These are phyloP conservation scores for Petrocephalus microphthalmus DNA, from an alignment of 2,113 vertebrate species.

Conservation along the genomic window DNA sequence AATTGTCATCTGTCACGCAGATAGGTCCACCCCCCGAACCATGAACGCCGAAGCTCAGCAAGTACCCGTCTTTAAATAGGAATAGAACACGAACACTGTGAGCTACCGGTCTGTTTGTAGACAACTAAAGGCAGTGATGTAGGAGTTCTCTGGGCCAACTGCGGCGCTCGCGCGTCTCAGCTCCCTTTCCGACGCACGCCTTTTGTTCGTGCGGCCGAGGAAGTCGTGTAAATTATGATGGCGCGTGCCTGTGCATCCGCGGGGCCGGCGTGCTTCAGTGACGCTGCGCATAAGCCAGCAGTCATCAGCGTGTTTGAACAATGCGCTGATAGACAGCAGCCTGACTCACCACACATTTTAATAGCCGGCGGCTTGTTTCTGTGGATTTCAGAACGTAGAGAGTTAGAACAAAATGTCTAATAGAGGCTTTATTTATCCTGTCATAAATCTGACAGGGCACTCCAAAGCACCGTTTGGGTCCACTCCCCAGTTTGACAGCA, in stretches of 20 bases:
- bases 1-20: slow-evolving; percentile 4
- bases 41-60: background rate
- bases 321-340: background rate
- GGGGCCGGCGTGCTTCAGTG: background rate
- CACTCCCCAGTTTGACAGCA: background rate
- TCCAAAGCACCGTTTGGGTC: slow-evolving; percentile 1
- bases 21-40: background rate
- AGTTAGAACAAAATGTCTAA: slow-evolving; percentile 15
- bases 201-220: background rate
- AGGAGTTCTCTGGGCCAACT: background rate
- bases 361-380: background rate
- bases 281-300: background rate
- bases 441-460: slow-evolving; percentile 5
- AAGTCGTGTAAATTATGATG: background rate
- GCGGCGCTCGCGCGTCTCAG: background rate
- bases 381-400: background rate
- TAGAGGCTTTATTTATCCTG: slow-evolving; percentile 2
- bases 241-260: background rate
- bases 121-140: background rate
- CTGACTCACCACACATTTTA: background rate
- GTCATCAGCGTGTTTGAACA: background rate
- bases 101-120: background rate
- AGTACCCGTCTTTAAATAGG: background rate
- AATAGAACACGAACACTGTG: background rate
- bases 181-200: background rate